Evolutionary conservation across 2,888 invertebrate genomes (phyloP), one percentile per base, ranked within the genome.

Genomic region (Germaria angustata): DNA sequence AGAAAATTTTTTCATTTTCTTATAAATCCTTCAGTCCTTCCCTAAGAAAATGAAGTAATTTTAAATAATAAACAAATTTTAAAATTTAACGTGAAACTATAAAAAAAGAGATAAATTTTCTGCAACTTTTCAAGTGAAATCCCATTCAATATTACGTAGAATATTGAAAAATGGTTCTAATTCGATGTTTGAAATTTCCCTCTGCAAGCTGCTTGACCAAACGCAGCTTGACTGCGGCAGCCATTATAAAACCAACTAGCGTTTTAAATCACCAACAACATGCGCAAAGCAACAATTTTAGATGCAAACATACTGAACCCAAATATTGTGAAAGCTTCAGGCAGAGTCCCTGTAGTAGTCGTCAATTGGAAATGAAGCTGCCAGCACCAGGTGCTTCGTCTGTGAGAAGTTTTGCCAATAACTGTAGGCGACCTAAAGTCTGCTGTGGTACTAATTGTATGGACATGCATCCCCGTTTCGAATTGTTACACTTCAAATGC

Each of bases 401-500:
- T 15, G 1, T 0, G 9, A 22, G 68, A 9, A 68, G 39, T 20
- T 57, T 66, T 13, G 2, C 17, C 11, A 68, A 66, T 46, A 20
- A 28, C 36, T 1, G 39, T 0, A 53, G 51, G 11, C 15, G 17
- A n/a, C 44, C 59, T 8, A 3, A 7, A 4, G 32, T 41, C 9
- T 85, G 85, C 32, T 80, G 84, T 36, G 39, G 34, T 0, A 51
- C 78, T 17, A 75, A 73, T 2, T 85, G 84, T 7, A 41, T 46
- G 7, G 84, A 85, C 53, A 75, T 83, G 0, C n/a, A 55, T 34
- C 71, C 87, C 0, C 86, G 87, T 0, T 90, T 90, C 51, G 90
- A 90, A 72, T 85, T 86, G 2, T 85, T 90, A n/a, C 89, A 90
- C 63, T 90, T 88, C 13, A 85, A 87, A 2, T 86, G 87, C 3